Percentiles rank a stretch among this genome's conserved stretches.
phyloP scores from a whole-genome alignment of 2,888 invertebrate genomes.

The Heliconius erato region DNA sequence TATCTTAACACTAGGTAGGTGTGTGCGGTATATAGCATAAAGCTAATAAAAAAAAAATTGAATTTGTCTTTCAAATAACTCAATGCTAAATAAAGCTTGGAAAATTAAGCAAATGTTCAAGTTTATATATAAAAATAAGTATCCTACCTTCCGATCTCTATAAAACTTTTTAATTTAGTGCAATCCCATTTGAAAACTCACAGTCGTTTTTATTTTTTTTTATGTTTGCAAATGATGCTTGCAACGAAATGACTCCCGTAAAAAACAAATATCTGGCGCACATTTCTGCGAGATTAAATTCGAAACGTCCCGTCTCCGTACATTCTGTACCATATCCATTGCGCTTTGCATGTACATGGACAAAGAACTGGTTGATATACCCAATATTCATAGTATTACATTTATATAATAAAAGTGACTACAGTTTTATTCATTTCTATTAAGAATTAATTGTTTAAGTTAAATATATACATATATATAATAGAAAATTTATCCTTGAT shows the following conservation, averaged over 20 bases:
- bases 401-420: background rate
- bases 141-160: background rate
- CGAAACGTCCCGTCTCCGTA: constrained; percentile 77
- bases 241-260: constrained; percentile 64
- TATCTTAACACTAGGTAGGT: no score
- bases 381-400: background rate
- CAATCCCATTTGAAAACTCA: constrained; percentile 8
- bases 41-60: no score
- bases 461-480: no score
- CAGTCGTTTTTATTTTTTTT: constrained; percentile 17
- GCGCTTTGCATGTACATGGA: constrained; percentile 27
- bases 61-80: background rate
- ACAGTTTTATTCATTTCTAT: no score
- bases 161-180: constrained; percentile 24
- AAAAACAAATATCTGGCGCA: constrained; percentile 80
- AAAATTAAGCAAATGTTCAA: background rate
- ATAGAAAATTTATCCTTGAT: no score
- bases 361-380: constrained; percentile 5
- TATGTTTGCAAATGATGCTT: constrained; percentile 52
- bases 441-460: no score
- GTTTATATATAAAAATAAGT: background rate
- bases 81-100: background rate
- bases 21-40: no score
- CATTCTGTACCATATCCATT: constrained; percentile 72
- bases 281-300: constrained; percentile 85